These are phyloP conservation scores for Nanger granti DNA, from an alignment of 2,113 vertebrate genomes.

Conservation along the genomic window DNA sequence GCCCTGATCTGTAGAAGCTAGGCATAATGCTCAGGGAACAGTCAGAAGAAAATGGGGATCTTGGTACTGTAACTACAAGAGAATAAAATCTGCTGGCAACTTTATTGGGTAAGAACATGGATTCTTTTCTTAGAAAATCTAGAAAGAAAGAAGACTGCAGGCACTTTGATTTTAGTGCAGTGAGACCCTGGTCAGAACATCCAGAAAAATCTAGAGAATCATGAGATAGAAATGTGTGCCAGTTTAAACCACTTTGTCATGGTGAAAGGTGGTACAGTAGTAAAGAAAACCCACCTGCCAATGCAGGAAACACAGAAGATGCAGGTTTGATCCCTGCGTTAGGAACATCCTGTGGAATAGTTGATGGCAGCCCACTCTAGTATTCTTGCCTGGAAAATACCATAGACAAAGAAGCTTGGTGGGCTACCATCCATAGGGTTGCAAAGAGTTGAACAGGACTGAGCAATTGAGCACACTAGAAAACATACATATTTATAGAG, in stretches of 20 bases:
- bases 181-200: background rate
- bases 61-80: background rate
- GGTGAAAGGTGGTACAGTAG: background rate
- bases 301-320: background rate
- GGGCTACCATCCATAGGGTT: background rate
- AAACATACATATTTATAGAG: background rate
- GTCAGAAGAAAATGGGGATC: background rate
- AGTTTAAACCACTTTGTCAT: background rate
- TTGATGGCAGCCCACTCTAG: background rate
- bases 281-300: background rate
- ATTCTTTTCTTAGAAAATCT: background rate
- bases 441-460: background rate
- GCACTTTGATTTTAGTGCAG: background rate
- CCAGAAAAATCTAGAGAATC: background rate
- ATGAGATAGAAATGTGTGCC: background rate
- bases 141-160: background rate
- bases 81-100: background rate
- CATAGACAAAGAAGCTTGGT: background rate
- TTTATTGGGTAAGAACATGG: background rate
- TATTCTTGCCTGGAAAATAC: background rate
- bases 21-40: background rate
- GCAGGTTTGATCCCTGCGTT: background rate
- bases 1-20: background rate
- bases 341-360: background rate
- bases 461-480: background rate